Base-by-base conservation (phyloP, 92 coral and sea anemone genomes). In the Virgularia gustaviana region DNA sequence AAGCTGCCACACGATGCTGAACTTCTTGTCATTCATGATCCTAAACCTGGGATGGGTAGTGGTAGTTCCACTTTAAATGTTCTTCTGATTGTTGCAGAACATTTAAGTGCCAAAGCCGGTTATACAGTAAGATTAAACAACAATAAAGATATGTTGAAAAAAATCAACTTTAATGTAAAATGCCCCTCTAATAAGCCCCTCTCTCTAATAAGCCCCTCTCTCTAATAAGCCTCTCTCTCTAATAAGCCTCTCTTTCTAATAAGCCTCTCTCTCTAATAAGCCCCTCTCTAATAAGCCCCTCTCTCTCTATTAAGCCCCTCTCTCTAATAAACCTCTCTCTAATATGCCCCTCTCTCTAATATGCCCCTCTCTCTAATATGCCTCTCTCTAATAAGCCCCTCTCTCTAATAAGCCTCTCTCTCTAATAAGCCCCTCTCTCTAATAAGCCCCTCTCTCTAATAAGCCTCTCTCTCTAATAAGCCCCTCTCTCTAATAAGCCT, bases 21-120 rank as follows among this genome's bases (percentile, higher is more conserved):
- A 19, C 64, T 89, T 18, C 51, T 91, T 34, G 74, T 88, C 29
- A 78, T 89, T 33, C 92, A 89, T 49, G 97, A 91, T 45, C 97
- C 97, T 2, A 91, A 89, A 66, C 79, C 96, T 1, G 79, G 92
- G 18, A 85, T 91, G 0, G 97, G 97, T 16, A 91, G 97, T 64
- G 97, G 97, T 10, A 91, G 97, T 15, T 96, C 97, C 9, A 86
- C 92, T 13, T 49, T 91, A 9, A 91, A 91, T 86, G 97, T 96
- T 15, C 53, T 91, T 38, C 85, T 91, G 28, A 84, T 86, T 49
- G 96, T 91, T 16, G 78, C 96, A 23, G 97, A 91, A 47, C 92
- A 89, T 79, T 78, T 91, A 15, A 89, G 96, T 86, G 97, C 97
- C 44, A 79, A 87, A 54, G 96, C 88, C 39, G 97, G 97, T 15